Base-by-base conservation (phyloP, 1,140 invertebrate species). In the Lamellibrachia luymesi region DNA sequence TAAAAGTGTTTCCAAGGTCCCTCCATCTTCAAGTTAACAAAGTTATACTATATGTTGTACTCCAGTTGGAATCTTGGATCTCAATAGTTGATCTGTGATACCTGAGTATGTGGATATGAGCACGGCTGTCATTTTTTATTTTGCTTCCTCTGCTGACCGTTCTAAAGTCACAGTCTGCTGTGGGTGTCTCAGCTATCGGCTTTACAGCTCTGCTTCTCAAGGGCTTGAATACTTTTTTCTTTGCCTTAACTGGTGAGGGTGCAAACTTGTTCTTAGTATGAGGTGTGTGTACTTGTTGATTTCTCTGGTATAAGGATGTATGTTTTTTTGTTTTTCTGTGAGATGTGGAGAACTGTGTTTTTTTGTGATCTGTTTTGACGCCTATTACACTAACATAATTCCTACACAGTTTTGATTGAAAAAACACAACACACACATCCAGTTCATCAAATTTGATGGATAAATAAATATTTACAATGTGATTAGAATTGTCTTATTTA, bases 211-310 rank as follows among this genome's bases (percentile, higher is more conserved):
- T 80, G 64, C 64, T 80, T 80, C 64, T 80, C 64, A 22, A 0
- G 64, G 17, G 64, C 64, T 80, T 80, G 64, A 80, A 80, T 80
- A 80, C 64, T 80, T 80, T 80, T 80, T 80, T 80, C 64, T 80
- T 22, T 17, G 64, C 64, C 25, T 4, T 80, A 10, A 80, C 17
- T 10, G 64, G 64, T 22, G 25, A 6, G 25, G 64, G 64, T 6
- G 64, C 25, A 22, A 80, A 80, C 2, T 80, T 80, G 5, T 80
- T 80, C 64, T 80, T 22, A 22, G 64, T 80, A 22, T 80, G 4
- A 22, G 4, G 64, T 80, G 64, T 80, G 52, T 56, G 64, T 80
- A 22, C 64, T 10, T 80, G 13, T 80, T 80, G 38, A 22, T 80
- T 80, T 80, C 13, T 80, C 64, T 80, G 64, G 8, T 80, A 80